Percentiles rank a stretch among this genome's conserved stretches.
Conservation (phyloP, 1,140 invertebrate genomes). For the Formica exsecta region DNA sequence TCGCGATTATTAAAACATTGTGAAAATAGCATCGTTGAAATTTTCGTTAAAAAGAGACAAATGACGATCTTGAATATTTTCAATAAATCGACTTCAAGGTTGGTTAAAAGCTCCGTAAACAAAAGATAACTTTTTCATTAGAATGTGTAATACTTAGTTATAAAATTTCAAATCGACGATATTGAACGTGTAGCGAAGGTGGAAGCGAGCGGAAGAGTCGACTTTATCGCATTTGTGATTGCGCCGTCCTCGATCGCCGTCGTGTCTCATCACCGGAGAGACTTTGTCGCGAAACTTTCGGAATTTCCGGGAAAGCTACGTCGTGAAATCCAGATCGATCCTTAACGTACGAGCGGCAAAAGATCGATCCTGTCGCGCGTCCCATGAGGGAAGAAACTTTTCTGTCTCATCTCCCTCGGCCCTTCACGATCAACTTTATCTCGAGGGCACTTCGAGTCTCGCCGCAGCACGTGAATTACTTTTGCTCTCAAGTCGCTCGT, state of each 20-base stretch:
- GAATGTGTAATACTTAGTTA: neutral
- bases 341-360: neutral
- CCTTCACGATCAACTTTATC: constrained; percentile 70
- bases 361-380: constrained; percentile 62
- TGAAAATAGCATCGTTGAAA: neutral
- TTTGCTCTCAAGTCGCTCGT: constrained; percentile 57
- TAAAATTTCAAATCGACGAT: neutral
- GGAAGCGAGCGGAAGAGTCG: constrained; percentile 35
- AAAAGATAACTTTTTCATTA: neutral
- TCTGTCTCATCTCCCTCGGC: constrained; percentile 49
- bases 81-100: neutral
- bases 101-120: neutral
- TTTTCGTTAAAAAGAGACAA: neutral
- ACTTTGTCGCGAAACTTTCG: constrained; percentile 64
- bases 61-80: neutral
- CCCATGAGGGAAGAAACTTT: constrained; percentile 57
- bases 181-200: neutral
- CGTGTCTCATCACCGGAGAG: neutral
- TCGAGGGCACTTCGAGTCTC: constrained; percentile 62
- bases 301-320: constrained; percentile 62
- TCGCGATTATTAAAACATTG: neutral
- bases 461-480: constrained; percentile 67
- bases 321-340: constrained; percentile 64
- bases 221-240: constrained; percentile 62
- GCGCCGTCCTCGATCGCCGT: constrained; percentile 17